Percentiles rank a stretch among this genome's conserved stretches.
These are phyloP conservation scores for Epinephelus lanceolatus DNA, from an alignment of 2,113 vertebrate species.

Conservation along the genomic window DNA sequence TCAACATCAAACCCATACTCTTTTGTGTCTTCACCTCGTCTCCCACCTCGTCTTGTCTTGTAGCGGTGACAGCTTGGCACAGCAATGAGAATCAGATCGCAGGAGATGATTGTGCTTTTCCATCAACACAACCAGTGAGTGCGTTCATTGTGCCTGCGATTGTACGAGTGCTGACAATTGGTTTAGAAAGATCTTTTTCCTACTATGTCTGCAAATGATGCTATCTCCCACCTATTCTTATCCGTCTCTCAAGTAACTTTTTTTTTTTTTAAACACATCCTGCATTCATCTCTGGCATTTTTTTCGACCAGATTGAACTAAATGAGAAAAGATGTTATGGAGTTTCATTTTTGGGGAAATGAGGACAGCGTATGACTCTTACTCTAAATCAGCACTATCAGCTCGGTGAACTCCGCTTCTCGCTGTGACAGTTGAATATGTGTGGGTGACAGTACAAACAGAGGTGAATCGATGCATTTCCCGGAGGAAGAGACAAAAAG, in stretches of 20 bases:
- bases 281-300: conserved; percentile 58
- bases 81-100: conserved; percentile 51
- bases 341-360: conserved; percentile 64
- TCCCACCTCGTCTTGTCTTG: conserved; percentile 22
- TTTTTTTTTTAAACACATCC: conserved; percentile 58
- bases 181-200: conserved; percentile 68
- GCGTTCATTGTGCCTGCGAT: conserved; percentile 63
- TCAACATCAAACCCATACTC: conserved; percentile 37
- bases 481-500: conserved; percentile 61
- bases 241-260: conserved; percentile 30
- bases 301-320: conserved; percentile 54
- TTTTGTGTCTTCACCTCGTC: conserved; percentile 30
- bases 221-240: conserved; percentile 60
- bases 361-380: conserved; percentile 59
- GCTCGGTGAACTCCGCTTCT: conserved; percentile 53
- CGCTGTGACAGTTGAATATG: conserved; percentile 72
- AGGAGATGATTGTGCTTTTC: conserved; percentile 63
- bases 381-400: conserved; percentile 70
- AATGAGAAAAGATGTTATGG: conserved; percentile 67
- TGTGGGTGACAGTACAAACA: conserved; percentile 82
- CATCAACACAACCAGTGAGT: conserved; percentile 59
- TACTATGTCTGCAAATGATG: conserved; percentile 67
- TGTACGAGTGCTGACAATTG: conserved; percentile 68
- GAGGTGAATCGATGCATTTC: conserved; percentile 81
- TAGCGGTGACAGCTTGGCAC: conserved; percentile 36